Base-by-base conservation (phyloP, 2,113 vertebrate species). In the Genyomyrus donnyi region DNA sequence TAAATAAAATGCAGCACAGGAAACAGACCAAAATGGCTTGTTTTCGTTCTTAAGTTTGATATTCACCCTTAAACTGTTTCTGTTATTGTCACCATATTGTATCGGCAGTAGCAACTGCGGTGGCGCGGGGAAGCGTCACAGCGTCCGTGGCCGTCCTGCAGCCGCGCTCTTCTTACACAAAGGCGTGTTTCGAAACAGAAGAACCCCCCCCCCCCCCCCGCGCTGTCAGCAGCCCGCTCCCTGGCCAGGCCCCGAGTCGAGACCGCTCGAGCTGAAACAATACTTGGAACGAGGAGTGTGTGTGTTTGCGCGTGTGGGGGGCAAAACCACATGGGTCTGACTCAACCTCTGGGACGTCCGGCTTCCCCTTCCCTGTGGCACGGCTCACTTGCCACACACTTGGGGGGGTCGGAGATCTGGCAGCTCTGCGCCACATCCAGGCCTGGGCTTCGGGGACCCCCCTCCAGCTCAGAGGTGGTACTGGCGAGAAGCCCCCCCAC, bases 161-260 rank as follows among this genome's bases (percentile, higher is more conserved):
- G 92, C 88, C 90, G 86, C 90, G 91, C 90, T 93, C 91, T 92
- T 13, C 91, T 92, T 91, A 93, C 92, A 92, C 88, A 62, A 66
- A 90, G 53, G 5, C 89, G 89, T 89, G 88, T 94, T 96, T 95
- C 91, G 89, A 93, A 96, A 95, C 92, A 91, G 93, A 91, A 93
- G 94, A 93, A 93, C 91, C 90, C 91, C 52, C 46, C 8, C 9
- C 90, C 92, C 50, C 48, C 31, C 31, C 31, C 31, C 31, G 1
- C 5, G 13, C 48, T 19, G 13, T 31, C 49, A 56, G 50, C 85
- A 87, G 27, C 45, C 83, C 45, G 7, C 45, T 7, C 83, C 83
- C 83, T n/a, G 45, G 21, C 83, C 19, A 94, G 92, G 91, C 94
- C 92, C 92, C 92, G 13, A 46, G 39, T 84, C 84, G 17, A 39